Percentiles rank a stretch among this genome's conserved stretches.
These are phyloP conservation scores for Natator depressus DNA, from an alignment of 2,113 vertebrate genomes.

Conservation along the genomic window DNA sequence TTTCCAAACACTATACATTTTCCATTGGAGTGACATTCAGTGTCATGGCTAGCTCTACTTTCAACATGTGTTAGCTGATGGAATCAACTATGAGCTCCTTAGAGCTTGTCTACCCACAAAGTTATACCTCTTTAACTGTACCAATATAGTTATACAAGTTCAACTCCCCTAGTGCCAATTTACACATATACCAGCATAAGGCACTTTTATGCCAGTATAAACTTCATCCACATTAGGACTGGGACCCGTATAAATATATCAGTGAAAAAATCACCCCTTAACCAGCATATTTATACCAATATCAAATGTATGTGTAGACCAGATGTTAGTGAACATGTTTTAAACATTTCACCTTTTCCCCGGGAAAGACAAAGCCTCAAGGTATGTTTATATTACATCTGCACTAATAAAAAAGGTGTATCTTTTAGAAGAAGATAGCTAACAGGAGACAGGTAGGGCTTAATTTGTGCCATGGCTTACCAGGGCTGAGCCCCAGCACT, in stretches of 20 bases:
- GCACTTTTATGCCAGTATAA: not conserved
- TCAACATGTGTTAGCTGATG: not conserved
- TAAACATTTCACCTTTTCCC: not conserved
- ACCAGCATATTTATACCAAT: not conserved
- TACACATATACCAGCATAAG: not conserved
- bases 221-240: not conserved
- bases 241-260: not conserved
- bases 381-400: not conserved
- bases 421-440: not conserved
- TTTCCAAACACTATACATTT: no score
- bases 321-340: not conserved
- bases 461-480: no score
- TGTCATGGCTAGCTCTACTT: not conserved
- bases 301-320: not conserved
- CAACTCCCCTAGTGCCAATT: no score
- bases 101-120: not conserved
- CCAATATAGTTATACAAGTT: fast-evolving
- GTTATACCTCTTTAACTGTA: not conserved
- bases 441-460: not conserved
- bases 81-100: not conserved
- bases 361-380: not conserved
- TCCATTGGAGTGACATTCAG: no score
- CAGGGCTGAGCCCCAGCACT: no score
- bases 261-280: not conserved
- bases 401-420: not conserved